Percentiles rank a stretch among this genome's conserved stretches.
Evolutionary conservation across 1,140 invertebrate species (phyloP).

Genomic region (Hypothenemus hampei): DNA sequence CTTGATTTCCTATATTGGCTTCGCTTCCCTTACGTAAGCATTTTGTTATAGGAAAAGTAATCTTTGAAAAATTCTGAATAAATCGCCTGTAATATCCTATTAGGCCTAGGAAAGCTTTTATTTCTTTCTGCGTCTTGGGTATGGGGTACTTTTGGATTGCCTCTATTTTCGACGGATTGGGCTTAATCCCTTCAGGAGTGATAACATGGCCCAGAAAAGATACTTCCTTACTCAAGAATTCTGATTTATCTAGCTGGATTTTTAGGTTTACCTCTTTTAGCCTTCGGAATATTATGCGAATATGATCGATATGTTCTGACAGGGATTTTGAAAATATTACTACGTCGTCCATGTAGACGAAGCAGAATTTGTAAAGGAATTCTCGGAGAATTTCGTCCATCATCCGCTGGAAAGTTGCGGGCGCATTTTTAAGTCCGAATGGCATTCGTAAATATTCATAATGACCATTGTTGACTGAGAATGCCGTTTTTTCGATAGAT

Average conservation of each 20-base stretch:
- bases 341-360: slow-evolving; percentile 44
- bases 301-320: slow-evolving; percentile 33
- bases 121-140: slow-evolving; percentile 14
- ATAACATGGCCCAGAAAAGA: slow-evolving; percentile 25
- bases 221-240: slow-evolving; percentile 35
- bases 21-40: slow-evolving; percentile 36
- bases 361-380: slow-evolving; percentile 30
- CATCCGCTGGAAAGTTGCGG: slow-evolving; percentile 47
- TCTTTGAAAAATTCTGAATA: slow-evolving; percentile 25
- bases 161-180: slow-evolving; percentile 20
- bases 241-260: slow-evolving; percentile 36
- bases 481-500: slow-evolving; percentile 48
- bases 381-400: slow-evolving; percentile 42
- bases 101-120: slow-evolving; percentile 29
- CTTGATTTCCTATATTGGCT: background rate
- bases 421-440: slow-evolving; percentile 46
- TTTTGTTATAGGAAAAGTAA: slow-evolving; percentile 7
- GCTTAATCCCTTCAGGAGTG: slow-evolving; percentile 20
- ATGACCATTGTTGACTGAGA: slow-evolving; percentile 41
- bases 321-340: slow-evolving; percentile 33
- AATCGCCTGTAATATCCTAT: slow-evolving; percentile 29
- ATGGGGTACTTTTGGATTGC: slow-evolving; percentile 18
- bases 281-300: slow-evolving; percentile 30
- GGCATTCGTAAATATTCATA: slow-evolving; percentile 46
- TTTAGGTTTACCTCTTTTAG: slow-evolving; percentile 34